These are phyloP conservation scores for Pampus argenteus DNA, from an alignment of 2,797 vertebrate genomes.

Conservation along the genomic window DNA sequence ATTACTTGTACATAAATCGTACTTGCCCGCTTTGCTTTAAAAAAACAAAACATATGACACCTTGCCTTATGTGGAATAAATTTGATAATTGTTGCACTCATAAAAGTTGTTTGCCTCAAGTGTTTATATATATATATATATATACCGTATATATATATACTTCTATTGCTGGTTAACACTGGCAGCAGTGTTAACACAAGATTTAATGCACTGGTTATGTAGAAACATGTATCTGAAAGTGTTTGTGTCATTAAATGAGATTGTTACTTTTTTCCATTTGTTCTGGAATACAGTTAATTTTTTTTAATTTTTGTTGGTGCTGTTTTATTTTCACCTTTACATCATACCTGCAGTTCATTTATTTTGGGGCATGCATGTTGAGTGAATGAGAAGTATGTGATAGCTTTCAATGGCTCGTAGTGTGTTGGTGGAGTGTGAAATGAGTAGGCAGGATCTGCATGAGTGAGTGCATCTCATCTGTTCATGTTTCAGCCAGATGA, in stretches of 20 bases:
- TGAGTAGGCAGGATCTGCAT: neutral
- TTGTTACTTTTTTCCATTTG: conserved; percentile 8
- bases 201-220: conserved; percentile 23
- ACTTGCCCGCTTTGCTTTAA: conserved; percentile 59
- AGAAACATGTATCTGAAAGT: conserved; percentile 7
- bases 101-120: conserved; percentile 55
- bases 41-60: conserved; percentile 52
- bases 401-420: neutral
- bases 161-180: conserved; percentile 14
- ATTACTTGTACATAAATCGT: conserved; percentile 71
- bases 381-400: neutral
- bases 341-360: no score
- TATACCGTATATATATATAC: conserved; percentile 6
- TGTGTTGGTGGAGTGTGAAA: no score
- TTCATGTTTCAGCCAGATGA: neutral
- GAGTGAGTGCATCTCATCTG: neutral
- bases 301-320: conserved; percentile 25
- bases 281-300: conserved; percentile 30
- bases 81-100: conserved; percentile 61
- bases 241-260: conserved; percentile 32
- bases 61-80: conserved; percentile 82
- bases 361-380: neutral
- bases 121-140: conserved; percentile 31
- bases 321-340: neutral
- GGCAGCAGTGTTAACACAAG: conserved; percentile 22